Percentiles rank a stretch among this genome's conserved stretches.
phyloP scores from a whole-genome alignment of 2,888 invertebrate species.

The Diabrotica balteata region DNA sequence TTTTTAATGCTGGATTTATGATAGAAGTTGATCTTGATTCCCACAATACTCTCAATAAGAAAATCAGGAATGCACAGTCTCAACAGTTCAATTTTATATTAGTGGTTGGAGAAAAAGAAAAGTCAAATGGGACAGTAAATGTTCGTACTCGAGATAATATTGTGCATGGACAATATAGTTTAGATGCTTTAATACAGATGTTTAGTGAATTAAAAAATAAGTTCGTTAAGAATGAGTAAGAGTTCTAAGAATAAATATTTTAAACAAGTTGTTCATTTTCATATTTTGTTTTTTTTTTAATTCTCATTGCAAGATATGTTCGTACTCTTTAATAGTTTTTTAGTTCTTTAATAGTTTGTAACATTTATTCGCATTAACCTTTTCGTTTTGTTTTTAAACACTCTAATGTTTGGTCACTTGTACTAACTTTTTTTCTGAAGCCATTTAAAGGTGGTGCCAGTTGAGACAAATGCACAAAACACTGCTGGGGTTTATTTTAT shows the following conservation, averaged over 20 bases:
- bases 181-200: slow-evolving; percentile 80
- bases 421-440: too few species aligned
- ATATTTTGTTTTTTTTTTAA: too few species aligned
- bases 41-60: slow-evolving; percentile 97
- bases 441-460: too few species aligned
- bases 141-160: slow-evolving; percentile 97
- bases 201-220: slow-evolving; percentile 74
- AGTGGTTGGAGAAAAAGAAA: slow-evolving; percentile 96
- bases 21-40: slow-evolving; percentile 90
- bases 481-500: too few species aligned
- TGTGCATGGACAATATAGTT: slow-evolving; percentile 90
- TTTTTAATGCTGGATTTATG: slow-evolving; percentile 86
- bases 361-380: too few species aligned
- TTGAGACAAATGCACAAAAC: too few species aligned
- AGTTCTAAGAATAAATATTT: slow-evolving; percentile 45
- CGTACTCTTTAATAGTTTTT: too few species aligned
- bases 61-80: slow-evolving; percentile 95
- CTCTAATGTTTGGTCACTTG: too few species aligned
- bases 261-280: too few species aligned
- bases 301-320: too few species aligned
- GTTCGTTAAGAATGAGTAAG: slow-evolving; percentile 64
- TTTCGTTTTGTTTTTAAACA: too few species aligned
- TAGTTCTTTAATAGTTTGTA: too few species aligned
- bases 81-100: slow-evolving; percentile 98
- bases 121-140: slow-evolving; percentile 87